Evolutionary conservation across 2,888 invertebrate genomes (phyloP).

Genomic region (Auanema freiburgensis): DNA sequence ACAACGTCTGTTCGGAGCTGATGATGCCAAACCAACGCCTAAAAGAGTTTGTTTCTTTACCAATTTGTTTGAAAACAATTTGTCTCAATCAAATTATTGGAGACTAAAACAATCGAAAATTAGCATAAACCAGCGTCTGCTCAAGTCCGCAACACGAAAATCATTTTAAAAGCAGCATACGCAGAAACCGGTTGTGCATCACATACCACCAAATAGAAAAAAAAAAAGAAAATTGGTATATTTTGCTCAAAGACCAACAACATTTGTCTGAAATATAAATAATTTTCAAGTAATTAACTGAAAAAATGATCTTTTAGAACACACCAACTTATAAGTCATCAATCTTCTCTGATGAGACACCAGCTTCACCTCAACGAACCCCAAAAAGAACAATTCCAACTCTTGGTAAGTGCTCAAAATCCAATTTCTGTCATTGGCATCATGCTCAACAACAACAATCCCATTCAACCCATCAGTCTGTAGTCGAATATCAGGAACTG

Average conservation of each 20-base stretch:
- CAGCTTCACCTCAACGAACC: slow-evolving; percentile 53
- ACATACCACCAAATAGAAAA: too few species aligned
- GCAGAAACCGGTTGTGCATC: too few species aligned
- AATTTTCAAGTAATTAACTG: too few species aligned
- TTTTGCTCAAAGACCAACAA: too few species aligned
- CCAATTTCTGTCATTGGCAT: background rate
- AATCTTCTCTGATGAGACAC: slow-evolving; percentile 52
- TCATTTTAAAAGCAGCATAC: too few species aligned
- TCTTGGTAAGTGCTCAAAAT: slow-evolving; percentile 39
- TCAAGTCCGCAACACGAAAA: too few species aligned
- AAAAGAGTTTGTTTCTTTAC: slow-evolving; percentile 36
- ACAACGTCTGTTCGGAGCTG: slow-evolving; percentile 55
- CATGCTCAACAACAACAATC: background rate
- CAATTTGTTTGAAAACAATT: slow-evolving; percentile 13
- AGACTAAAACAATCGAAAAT: too few species aligned
- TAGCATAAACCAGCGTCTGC: too few species aligned
- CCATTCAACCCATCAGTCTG: too few species aligned
- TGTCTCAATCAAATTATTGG: slow-evolving; percentile 1
- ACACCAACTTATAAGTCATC: slow-evolving; percentile 57
- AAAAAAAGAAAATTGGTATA: too few species aligned
- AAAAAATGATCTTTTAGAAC: slow-evolving; percentile 20
- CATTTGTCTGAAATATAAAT: too few species aligned
- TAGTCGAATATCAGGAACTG: background rate
- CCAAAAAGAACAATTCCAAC: slow-evolving; percentile 58
- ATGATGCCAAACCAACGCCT: slow-evolving; percentile 41